A percentile compares a stretch with the other conserved stretches of the same genome.
Evolutionary conservation across 2,797 vertebrate species (phyloP).

Genomic region (Sebastes diaconus): DNA sequence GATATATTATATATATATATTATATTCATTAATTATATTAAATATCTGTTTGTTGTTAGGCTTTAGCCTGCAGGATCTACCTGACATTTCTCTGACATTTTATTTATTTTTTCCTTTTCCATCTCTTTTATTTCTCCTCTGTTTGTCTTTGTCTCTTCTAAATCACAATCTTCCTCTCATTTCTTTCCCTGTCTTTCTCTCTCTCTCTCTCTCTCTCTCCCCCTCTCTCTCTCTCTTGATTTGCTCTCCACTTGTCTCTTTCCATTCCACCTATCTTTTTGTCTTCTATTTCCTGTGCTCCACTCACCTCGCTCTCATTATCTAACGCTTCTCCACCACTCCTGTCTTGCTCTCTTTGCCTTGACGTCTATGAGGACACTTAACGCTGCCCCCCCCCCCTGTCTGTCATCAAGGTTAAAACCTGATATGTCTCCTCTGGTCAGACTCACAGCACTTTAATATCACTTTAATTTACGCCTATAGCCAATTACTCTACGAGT

Average conservation of each 20-base stretch:
- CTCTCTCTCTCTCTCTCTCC: background rate
- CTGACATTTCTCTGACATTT: constrained; percentile 15
- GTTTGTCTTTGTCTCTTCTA: background rate
- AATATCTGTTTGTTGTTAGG: no score
- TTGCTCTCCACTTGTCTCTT: background rate
- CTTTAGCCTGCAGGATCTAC: background rate
- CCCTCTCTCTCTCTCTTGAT: background rate
- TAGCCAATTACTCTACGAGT: constrained; percentile 27
- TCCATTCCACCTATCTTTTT: background rate
- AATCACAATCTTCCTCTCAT: background rate
- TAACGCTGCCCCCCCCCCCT: background rate
- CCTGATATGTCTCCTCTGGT: constrained; percentile 14
- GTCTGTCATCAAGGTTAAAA: constrained; percentile 45
- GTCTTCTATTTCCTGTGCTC: background rate
- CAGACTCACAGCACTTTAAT: constrained; percentile 16
- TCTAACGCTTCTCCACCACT: background rate
- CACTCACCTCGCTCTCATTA: background rate
- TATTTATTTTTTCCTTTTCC: background rate
- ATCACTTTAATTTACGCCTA: constrained; percentile 34
- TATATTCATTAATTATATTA: no score
- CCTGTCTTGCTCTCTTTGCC: background rate
- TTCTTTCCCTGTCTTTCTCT: background rate
- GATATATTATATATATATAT: no score
- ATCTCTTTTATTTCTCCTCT: background rate
- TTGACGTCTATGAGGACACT: background rate